Conservation (phyloP, 1,140 invertebrate species). For the Temnothorax nylanderi region DNA sequence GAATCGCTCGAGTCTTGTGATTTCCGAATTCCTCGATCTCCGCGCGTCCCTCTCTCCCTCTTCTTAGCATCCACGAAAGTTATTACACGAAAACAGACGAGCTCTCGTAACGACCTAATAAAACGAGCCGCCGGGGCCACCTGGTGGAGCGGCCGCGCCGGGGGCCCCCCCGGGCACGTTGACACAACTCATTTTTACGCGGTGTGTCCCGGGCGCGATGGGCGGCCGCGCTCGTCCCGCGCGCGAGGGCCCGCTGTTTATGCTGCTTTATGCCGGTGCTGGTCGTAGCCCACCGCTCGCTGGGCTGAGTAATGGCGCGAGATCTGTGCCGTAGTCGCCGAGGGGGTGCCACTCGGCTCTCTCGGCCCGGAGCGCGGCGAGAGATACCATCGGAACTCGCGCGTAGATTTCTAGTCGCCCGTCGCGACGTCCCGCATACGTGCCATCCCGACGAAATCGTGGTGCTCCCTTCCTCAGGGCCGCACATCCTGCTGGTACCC, state of each 20-base stretch:
- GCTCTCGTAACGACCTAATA: constrained; percentile 66
- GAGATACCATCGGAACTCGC: constrained; percentile 66
- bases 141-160: constrained; percentile 77
- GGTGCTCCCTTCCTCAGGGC: constrained; percentile 40
- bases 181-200: constrained; percentile 85
- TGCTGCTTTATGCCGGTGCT: constrained; percentile 27
- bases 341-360: constrained; percentile 47
- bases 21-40: not conserved
- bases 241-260: constrained; percentile 62
- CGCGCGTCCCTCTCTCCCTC: not conserved
- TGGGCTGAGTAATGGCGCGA: constrained; percentile 81
- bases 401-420: constrained; percentile 68
- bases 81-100: constrained; percentile 58
- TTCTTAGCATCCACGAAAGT: not conserved
- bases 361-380: not conserved
- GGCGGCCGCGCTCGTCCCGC: constrained; percentile 79
- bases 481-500: constrained; percentile 37
- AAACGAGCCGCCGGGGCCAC: constrained; percentile 76
- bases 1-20: not conserved
- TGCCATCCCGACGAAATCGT: constrained; percentile 61
- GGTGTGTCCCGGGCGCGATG: constrained; percentile 82
- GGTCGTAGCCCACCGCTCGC: constrained; percentile 41
- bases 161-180: constrained; percentile 79
- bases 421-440: constrained; percentile 62
- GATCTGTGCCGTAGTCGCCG: constrained; percentile 74